Percentiles rank a stretch among this genome's conserved stretches.
These are phyloP conservation scores for Hemaris fuciformis DNA, from an alignment of 2,888 invertebrate species.

Conservation along the genomic window DNA sequence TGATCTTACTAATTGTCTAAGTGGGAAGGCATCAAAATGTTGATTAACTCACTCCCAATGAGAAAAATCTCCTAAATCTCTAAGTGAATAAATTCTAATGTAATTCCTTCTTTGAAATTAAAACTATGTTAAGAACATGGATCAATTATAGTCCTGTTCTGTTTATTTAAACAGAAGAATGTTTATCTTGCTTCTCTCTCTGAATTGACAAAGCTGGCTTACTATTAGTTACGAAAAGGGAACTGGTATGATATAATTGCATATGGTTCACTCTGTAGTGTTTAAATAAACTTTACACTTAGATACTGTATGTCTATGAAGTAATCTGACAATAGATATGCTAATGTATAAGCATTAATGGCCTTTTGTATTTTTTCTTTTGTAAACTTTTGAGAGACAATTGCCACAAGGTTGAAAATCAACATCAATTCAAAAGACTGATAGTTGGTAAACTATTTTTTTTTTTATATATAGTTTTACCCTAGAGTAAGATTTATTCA, in stretches of 20 bases:
- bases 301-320: constrained; percentile 24
- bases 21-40: background rate
- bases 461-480: constrained; percentile 80
- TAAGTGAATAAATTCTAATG: no score
- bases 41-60: background rate
- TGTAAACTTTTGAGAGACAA: constrained; percentile 80
- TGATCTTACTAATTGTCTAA: background rate
- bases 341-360: constrained; percentile 43
- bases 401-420: constrained; percentile 77
- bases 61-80: no score
- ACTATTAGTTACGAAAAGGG: constrained; percentile 23
- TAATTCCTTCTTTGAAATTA: no score
- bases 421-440: constrained; percentile 83
- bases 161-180: background rate
- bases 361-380: constrained; percentile 41
- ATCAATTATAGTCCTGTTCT: background rate
- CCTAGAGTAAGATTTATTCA: constrained; percentile 76
- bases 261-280: background rate
- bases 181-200: background rate
- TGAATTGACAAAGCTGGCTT: background rate
- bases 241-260: background rate
- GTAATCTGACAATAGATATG: constrained; percentile 60
- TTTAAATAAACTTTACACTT: constrained; percentile 19
- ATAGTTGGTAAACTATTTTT: constrained; percentile 79
- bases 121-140: no score